Base-by-base conservation (phyloP, 2,113 vertebrate species). In the Odobenus rosmarus region DNA sequence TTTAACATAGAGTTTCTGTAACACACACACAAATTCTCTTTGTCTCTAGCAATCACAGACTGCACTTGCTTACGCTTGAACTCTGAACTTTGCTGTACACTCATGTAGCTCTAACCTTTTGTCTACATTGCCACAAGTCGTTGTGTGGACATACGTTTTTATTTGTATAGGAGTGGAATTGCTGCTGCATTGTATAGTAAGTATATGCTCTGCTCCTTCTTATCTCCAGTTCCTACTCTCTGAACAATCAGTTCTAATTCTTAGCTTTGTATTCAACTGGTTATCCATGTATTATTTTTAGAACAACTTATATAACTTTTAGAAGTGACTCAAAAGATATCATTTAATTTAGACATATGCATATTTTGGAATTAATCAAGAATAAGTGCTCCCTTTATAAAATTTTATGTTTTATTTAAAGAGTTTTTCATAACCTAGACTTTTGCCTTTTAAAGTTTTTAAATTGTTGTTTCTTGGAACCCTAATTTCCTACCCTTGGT, bases 331-430 rank as follows among this genome's bases (percentile, higher is more conserved):
- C 61, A 84, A 26, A 28, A 7, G 74, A 11, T 51, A 4, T 64
- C 46, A 71, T 61, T 77, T 94, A 91, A 81, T 88, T 71, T 92
- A 95, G 13, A 61, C 67, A 59, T 31, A 51, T 31, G 49, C 62
- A 21, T 86, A 76, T 86, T 89, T 92, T 55, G 4, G 46, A 76
- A 77, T 88, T 94, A 94, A 36, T 87, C 28, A 57, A 90, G 67
- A 89, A 36, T 49, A 92, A 97, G 26, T 80, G 4, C 1, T 74
- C 26, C 18, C 24, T 59, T 74, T 90, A 39, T 33, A 59, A 89
- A 94, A 51, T 57, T 72, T 80, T 55, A 62, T 28, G 28, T 57
- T 82, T 89, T 79, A 59, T 28, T n/a, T 55, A 59, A 36, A 83
- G 26, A 64, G 11, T 39, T 90, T 74, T 77, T 67, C n/a, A 64